Conservation (phyloP, 1,140 invertebrate genomes). For the Steinernema feltiae region DNA sequence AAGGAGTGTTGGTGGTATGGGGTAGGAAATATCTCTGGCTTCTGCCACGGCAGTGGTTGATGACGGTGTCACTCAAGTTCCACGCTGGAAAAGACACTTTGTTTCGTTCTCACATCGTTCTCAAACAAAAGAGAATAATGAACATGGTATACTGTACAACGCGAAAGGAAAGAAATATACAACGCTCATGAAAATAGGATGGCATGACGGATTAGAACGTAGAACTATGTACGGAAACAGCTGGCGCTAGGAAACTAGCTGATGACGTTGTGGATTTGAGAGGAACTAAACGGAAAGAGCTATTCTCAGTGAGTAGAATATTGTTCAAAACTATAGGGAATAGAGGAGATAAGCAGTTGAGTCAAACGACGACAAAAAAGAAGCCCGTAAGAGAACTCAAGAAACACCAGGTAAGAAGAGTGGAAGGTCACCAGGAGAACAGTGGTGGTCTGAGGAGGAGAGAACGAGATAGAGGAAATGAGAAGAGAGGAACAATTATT, state of each 20-base stretch:
- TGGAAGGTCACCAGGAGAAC: not conserved
- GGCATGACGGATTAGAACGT: not conserved
- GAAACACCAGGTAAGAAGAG: not conserved
- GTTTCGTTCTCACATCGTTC: no score
- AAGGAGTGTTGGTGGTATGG: not conserved
- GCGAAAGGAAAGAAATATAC: not conserved
- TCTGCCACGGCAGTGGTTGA: not conserved
- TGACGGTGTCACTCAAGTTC: not conserved
- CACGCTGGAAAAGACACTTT: no score
- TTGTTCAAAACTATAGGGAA: not conserved
- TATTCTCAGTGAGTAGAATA: not conserved
- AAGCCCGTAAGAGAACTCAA: slow-evolving; percentile 11
- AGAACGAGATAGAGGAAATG: no score
- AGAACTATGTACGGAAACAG: not conserved
- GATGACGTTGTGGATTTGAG: not conserved
- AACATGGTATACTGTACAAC: not conserved
- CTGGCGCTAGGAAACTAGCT: not conserved
- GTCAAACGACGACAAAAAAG: not conserved
- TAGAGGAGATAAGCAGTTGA: not conserved
- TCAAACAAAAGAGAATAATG: not conserved
- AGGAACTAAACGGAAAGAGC: not conserved
- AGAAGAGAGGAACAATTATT: not conserved
- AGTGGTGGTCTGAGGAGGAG: not conserved
- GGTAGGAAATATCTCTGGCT: not conserved
- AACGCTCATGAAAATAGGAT: not conserved